Base-by-base conservation (phyloP, 2,797 vertebrate genomes). In the Carapus acus region DNA sequence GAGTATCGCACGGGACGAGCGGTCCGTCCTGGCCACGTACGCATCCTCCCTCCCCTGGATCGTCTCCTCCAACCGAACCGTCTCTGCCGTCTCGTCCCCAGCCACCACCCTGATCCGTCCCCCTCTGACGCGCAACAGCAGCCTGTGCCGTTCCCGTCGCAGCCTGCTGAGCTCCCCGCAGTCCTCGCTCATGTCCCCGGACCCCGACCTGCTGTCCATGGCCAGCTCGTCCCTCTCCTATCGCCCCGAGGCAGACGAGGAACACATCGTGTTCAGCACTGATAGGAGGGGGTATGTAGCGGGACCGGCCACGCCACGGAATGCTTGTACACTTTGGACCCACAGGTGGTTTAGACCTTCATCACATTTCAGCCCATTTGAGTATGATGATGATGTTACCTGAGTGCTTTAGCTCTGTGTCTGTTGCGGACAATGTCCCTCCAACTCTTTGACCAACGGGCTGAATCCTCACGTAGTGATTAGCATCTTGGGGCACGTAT, bases 151-250 rank as follows among this genome's bases (percentile, higher is more conserved):
- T 22, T 92, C 93, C 27, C 93, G 95, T 20, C 89, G 95, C 54
- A 94, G 85, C 77, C 84, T 97, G 20, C 65, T 94, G 82, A 89
- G 86, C 1, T 88, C 91, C 31, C 91, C 90, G 0, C 92, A 90
- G 76, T 68, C 92, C 43, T 85, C 92, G 0, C 58, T 93, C 69
- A 90, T 94, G 70, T 95, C 93, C 33, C 85, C 94, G 0, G 94
- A 97, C 75, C 94, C 96, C 2, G 96, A 99, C 80, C 91, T 98
- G 79, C 90, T 98, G 41, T 94, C 93, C 23, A 92, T 96, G 89
- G 94, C 94, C 13, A 90, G 93, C 71, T 92, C 90, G 48, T 87
- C 92, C 50, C 90, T 91, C 65, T 87, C 91, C 46, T 94, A 94
- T 83, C 91, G 88, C 77, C 87, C 89, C 12, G 96, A 97, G 68